Conservation (phyloP, 2,888 invertebrate genomes). For the Cheilosia scutellata region DNA sequence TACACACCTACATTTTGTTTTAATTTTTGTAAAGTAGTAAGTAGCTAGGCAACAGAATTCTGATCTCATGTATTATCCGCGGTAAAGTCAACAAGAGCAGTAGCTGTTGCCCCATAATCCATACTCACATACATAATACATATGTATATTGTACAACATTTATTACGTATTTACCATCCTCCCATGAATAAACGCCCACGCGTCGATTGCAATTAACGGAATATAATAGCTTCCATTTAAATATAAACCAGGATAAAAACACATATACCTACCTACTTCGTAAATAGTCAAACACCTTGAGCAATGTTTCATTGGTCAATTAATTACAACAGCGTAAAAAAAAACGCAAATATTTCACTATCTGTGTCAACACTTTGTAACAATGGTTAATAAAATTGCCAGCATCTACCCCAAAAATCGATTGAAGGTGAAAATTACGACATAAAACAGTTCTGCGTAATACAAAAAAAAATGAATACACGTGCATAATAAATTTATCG, state of each 20-base stretch:
- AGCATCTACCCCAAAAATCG: conserved; percentile 2
- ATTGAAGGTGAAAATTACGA: conserved; percentile 3
- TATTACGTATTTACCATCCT: neutral
- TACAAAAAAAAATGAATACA: neutral
- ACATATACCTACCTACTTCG: no score
- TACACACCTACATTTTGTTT: no score
- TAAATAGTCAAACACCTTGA: neutral
- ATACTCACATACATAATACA: no score
- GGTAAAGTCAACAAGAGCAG: no score
- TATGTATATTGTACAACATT: no score
- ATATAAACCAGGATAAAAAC: neutral
- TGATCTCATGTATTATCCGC: no score
- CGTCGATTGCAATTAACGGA: neutral
- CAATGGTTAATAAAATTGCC: conserved; percentile 24
- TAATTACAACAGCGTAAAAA: conserved; percentile 33
- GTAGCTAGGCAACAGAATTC: no score
- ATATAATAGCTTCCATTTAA: neutral
- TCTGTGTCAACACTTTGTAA: conserved; percentile 38
- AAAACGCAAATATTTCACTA: conserved; percentile 21
- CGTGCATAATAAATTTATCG: conserved; percentile 24
- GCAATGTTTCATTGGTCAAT: conserved; percentile 40
- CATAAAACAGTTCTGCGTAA: conserved; percentile 4
- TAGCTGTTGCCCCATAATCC: no score
- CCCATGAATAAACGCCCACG: neutral
- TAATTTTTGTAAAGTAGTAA: no score